Conservation (phyloP, 2,888 invertebrate species). For the Ophion costatus region DNA sequence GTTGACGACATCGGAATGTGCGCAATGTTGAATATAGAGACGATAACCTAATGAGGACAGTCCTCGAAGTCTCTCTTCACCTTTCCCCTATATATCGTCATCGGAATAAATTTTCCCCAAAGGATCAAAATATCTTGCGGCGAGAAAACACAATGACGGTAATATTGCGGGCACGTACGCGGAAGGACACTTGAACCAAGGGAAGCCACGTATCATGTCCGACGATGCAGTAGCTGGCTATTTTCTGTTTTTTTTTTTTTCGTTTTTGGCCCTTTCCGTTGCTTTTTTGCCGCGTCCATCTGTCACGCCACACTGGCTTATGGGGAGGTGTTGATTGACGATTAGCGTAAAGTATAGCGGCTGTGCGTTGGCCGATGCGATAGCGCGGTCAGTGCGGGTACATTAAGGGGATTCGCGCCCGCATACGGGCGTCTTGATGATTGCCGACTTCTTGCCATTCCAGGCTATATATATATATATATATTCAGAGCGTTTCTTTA, state of each 20-base stretch:
- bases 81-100: slow-evolving; percentile 23
- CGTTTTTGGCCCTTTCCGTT: slow-evolving; percentile 18
- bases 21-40: too few species aligned
- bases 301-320: slow-evolving; percentile 32
- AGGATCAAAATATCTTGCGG: slow-evolving; percentile 49
- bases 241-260: slow-evolving; percentile 23
- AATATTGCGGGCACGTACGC: not conserved
- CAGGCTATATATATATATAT: not conserved
- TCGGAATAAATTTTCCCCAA: slow-evolving; percentile 52
- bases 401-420: slow-evolving; percentile 33
- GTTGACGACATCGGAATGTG: too few species aligned
- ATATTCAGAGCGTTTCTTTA: not conserved
- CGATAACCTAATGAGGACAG: too few species aligned
- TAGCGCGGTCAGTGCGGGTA: slow-evolving; percentile 54
- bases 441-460: not conserved
- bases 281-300: slow-evolving; percentile 23
- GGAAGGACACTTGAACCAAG: not conserved
- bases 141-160: slow-evolving; percentile 2
- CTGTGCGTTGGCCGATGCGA: slow-evolving; percentile 28
- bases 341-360: slow-evolving; percentile 50
- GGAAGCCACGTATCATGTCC: slow-evolving; percentile 23
- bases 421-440: slow-evolving; percentile 30
- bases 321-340: slow-evolving; percentile 53
- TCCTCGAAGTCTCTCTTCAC: too few species aligned
- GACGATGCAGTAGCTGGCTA: slow-evolving; percentile 13